Base-by-base conservation (phyloP, 1,140 invertebrate genomes). In the Heliconius melpomene region DNA sequence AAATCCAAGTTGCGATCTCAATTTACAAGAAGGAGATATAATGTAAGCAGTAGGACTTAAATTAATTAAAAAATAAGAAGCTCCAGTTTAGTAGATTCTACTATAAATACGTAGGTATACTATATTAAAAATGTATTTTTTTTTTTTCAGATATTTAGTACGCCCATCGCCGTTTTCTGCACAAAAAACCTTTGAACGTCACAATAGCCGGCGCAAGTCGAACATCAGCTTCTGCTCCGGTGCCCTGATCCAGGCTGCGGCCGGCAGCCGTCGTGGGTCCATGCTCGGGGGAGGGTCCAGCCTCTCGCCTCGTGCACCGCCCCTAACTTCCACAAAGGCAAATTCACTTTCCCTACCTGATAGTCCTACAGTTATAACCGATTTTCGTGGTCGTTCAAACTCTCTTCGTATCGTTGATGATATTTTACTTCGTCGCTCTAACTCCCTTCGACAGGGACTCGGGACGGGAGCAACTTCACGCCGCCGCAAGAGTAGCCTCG, bases 1-100 rank as follows among this genome's bases (percentile, higher is more conserved):
- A 88, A 99, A 99, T 91, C 99, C 99, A 0, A 98, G 98, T 90
- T 99, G 98, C 95, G 99, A 99, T 95, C 95, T 99, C 1, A 98
- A 98, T 91, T 95, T 99, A 74, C 98, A 99, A 94, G 97, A 98
- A 90, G 99, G 98, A 60, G 99, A 99, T 95, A 97, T 99, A 72
- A 98, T 99, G 96, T 99, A 95, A 96, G 90, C 54, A 60, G 54
- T 60, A 9, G n/a, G 54, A 60, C n/a, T 60, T 23, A 26, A 54
- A n/a, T 54, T 20, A 54, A 54, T 54, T n/a, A 18, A 18, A 18
- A 54, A n/a, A 54, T 54, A 23, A 60, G 26, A 60, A 60, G n/a
- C 7, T 60, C 8, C 54, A 60, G n/a, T 60, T 60, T 3, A 23
- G 54, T 60, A 23, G n/a, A 23, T 23, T 26, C 54, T 60, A 23